phyloP scores from a whole-genome alignment of 2,113 vertebrate genomes.

The Lota lota region DNA sequence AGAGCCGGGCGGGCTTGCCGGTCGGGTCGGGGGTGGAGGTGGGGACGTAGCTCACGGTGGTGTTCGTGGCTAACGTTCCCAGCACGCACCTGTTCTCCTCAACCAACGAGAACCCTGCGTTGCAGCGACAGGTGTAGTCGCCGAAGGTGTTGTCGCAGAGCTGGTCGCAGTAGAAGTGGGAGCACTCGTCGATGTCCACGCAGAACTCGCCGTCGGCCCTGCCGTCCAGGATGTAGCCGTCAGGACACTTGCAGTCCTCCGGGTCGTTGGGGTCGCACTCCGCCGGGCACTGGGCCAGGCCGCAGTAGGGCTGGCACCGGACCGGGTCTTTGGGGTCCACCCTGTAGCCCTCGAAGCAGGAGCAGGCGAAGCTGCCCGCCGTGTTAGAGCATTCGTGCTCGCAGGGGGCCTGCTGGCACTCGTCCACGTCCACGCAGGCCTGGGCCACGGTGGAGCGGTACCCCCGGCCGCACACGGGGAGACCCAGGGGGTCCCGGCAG shows the following conservation, averaged over 20 bases:
- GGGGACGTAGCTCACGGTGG: neutral
- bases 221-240: constrained; percentile 46
- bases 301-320: constrained; percentile 54
- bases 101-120: constrained; percentile 32
- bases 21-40: too few species aligned
- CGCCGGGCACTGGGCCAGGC: constrained; percentile 39
- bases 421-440: constrained; percentile 59
- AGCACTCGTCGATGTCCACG: constrained; percentile 65
- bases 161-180: constrained; percentile 7
- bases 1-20: too few species aligned
- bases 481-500: constrained; percentile 29
- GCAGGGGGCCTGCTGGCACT: constrained; percentile 60
- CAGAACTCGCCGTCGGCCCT: neutral
- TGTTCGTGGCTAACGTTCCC: neutral
- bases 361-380: constrained; percentile 53
- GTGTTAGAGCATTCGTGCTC: constrained; percentile 59
- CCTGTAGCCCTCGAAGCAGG: constrained; percentile 40
- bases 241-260: constrained; percentile 57
- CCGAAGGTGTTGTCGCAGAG: constrained; percentile 54
- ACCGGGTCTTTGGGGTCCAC: neutral
- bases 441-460: constrained; percentile 7
- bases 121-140: constrained; percentile 53
- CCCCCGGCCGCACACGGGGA: constrained; percentile 57
- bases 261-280: constrained; percentile 63
- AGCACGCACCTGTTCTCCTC: rapidly evolving